Conservation (phyloP, 2,113 vertebrate species). For the Halichoerus grypus region DNA sequence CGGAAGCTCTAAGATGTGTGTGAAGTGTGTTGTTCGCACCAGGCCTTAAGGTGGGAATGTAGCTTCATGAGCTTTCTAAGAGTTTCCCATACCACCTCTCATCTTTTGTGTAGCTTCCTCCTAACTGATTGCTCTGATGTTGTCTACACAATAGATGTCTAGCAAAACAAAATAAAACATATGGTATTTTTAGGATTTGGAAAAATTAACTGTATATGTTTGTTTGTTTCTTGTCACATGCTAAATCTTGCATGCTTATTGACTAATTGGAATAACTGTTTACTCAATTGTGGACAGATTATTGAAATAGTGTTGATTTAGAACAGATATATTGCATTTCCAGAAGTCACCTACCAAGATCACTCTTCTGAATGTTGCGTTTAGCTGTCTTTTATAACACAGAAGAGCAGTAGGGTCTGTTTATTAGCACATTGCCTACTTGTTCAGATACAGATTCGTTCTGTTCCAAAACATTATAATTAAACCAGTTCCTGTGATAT, state of each 20-base stretch:
- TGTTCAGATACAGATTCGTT: slow-evolving; percentile 30
- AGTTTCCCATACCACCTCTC: neutral
- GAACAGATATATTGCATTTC: slow-evolving; percentile 48
- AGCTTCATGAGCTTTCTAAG: neutral
- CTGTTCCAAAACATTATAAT: slow-evolving; percentile 39
- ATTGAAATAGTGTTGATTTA: slow-evolving; percentile 65
- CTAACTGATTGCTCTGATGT: neutral
- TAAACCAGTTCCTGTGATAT: slow-evolving; percentile 57
- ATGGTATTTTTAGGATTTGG: slow-evolving; percentile 34
- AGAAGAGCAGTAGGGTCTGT: slow-evolving; percentile 54
- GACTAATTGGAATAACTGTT: slow-evolving; percentile 52
- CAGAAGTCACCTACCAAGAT: slow-evolving; percentile 1
- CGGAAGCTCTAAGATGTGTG: neutral
- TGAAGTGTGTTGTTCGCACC: neutral
- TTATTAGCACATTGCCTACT: slow-evolving; percentile 50
- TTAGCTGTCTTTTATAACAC: slow-evolving; percentile 58
- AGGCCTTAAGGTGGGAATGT: neutral
- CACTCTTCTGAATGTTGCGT: slow-evolving; percentile 50
- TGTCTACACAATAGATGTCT: neutral
- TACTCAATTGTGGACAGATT: slow-evolving; percentile 35
- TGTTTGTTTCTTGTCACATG: slow-evolving; percentile 45
- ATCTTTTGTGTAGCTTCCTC: neutral
- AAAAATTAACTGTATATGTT: slow-evolving; percentile 34
- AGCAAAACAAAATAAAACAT: neutral
- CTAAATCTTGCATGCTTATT: slow-evolving; percentile 63